Evolutionary conservation across 2,797 vertebrate species (phyloP).

Genomic region (Ciconia nigra): DNA sequence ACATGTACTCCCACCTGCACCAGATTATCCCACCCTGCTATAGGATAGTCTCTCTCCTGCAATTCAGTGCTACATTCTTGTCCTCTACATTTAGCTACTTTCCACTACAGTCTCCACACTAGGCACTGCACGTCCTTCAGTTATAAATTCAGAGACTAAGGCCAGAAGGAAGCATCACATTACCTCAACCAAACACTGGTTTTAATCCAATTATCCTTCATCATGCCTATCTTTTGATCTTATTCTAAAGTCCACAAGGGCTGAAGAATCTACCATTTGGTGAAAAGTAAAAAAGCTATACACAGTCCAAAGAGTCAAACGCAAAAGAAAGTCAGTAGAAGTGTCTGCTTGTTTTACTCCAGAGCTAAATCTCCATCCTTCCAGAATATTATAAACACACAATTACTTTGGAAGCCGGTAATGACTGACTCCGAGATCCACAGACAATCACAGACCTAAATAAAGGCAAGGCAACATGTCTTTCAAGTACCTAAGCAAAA

Average conservation of each 20-base stretch:
- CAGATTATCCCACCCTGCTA: neutral
- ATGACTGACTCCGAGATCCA: neutral
- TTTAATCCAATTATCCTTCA: neutral
- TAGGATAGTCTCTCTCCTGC: neutral
- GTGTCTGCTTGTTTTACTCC: neutral
- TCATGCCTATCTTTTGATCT: neutral
- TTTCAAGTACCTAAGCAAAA: neutral
- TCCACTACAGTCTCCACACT: neutral
- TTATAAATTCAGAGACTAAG: neutral
- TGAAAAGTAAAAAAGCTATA: neutral
- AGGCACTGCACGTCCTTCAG: neutral
- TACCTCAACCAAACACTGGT: neutral
- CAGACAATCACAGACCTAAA: neutral
- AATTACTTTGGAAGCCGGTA: neutral
- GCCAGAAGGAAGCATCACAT: neutral
- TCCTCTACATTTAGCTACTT: neutral
- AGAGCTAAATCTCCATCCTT: neutral
- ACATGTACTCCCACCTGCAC: neutral
- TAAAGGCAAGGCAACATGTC: neutral
- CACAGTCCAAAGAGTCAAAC: neutral
- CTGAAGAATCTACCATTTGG: neutral
- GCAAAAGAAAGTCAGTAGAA: neutral
- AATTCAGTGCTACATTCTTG: neutral
- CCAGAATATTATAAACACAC: neutral
- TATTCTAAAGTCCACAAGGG: neutral